Evolutionary conservation across 2,888 invertebrate species (phyloP).

Genomic region (Polydrusus pterygomalis): DNA sequence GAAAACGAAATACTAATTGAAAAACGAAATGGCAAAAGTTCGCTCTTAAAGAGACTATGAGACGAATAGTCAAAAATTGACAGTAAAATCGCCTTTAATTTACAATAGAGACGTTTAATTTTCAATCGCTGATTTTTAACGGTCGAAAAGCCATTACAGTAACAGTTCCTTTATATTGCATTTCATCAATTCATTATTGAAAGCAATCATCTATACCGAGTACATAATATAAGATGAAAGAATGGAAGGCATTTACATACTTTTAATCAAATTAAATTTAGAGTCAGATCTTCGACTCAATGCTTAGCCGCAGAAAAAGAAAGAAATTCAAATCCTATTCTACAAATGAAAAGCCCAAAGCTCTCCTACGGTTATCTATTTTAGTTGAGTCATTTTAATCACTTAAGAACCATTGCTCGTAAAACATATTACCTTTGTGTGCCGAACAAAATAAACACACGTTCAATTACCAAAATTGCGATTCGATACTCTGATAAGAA

Average conservation of each 20-base stretch:
- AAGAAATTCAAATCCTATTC: conserved; percentile 21
- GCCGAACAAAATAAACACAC: conserved; percentile 37
- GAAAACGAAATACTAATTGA: no score
- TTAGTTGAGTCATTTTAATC: conserved; percentile 40
- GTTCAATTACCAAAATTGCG: conserved; percentile 40
- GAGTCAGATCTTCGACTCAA: conserved; percentile 19
- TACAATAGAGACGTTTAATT: no score
- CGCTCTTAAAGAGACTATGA: no score
- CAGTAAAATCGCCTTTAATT: no score
- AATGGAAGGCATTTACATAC: conserved; percentile 21
- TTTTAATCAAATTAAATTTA: conserved; percentile 33
- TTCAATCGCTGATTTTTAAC: no score
- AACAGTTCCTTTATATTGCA: neutral
- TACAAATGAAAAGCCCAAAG: conserved; percentile 26
- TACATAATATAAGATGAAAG: conserved; percentile 1
- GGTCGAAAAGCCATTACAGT: neutral
- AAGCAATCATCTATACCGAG: neutral
- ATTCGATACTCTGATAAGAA: conserved; percentile 34
- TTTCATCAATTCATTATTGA: neutral
- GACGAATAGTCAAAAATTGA: no score
- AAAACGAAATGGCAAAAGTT: no score
- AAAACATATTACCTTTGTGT: conserved; percentile 31
- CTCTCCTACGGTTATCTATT: conserved; percentile 29
- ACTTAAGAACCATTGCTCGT: conserved; percentile 40
- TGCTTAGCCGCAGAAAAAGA: conserved; percentile 24